Percentiles rank a stretch among this genome's conserved stretches.
Conservation (phyloP, 2,113 vertebrate species). For the Zeus faber region DNA sequence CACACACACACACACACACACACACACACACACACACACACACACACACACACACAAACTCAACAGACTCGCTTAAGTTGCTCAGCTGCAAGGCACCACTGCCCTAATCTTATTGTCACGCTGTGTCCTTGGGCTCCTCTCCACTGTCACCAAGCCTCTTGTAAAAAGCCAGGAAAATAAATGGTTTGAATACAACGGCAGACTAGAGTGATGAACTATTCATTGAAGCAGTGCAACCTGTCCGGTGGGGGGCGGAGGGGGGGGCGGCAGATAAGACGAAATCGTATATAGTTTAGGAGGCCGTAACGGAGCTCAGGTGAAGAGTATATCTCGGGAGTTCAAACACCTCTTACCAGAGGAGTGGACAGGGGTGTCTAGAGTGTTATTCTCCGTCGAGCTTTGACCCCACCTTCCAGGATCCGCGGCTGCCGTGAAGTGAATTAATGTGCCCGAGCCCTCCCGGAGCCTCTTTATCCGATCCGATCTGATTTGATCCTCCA, state of each 20-base stretch:
- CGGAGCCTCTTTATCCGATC: no score
- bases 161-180: constrained; percentile 34
- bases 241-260: no score
- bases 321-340: constrained; percentile 3
- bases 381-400: constrained; percentile 9
- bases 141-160: constrained; percentile 30
- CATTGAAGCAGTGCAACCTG: constrained; percentile 41
- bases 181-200: constrained; percentile 37
- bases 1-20: not conserved
- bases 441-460: not conserved
- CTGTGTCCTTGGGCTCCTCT: constrained; percentile 47
- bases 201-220: constrained; percentile 51
- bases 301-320: constrained; percentile 14
- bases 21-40: not conserved
- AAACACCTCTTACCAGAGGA: constrained; percentile 27
- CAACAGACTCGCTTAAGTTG: constrained; percentile 15
- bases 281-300: constrained; percentile 48
- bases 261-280: no score
- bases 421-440: not conserved
- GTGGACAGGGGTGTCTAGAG: constrained; percentile 6
- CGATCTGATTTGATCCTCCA: no score
- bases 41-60: not conserved
- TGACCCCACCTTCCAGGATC: constrained; percentile 7
- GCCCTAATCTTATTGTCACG: constrained; percentile 45
- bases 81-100: constrained; percentile 14